Percentiles rank a stretch among this genome's conserved stretches.
Conservation (phyloP, 2,797 vertebrate genomes). For the Hapalemur alaotrensis region DNA sequence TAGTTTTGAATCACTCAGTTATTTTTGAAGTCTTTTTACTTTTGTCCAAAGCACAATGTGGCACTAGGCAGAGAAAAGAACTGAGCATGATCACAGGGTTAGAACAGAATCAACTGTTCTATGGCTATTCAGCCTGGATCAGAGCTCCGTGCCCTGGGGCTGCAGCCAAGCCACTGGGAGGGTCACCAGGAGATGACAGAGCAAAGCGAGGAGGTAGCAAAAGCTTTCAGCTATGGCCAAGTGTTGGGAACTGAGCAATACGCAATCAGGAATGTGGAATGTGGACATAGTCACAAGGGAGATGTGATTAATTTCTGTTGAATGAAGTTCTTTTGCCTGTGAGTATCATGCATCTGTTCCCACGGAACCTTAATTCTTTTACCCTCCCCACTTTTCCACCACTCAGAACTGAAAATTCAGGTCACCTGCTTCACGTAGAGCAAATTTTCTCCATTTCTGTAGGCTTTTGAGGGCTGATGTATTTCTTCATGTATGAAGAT, state of each 20-base stretch:
- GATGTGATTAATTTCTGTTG: slow-evolving; percentile 71
- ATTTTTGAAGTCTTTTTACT: slow-evolving; percentile 51
- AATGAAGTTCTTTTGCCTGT: slow-evolving; percentile 58
- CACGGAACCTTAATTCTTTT: slow-evolving; percentile 38
- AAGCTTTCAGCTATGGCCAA: slow-evolving; percentile 55
- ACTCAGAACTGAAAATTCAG: slow-evolving; percentile 21
- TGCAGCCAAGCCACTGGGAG: slow-evolving; percentile 39
- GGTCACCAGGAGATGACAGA: background rate
- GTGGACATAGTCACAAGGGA: slow-evolving; percentile 43
- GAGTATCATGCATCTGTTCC: slow-evolving; percentile 51
- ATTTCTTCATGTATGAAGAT: background rate
- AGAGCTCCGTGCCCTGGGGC: background rate
- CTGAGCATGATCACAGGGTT: slow-evolving; percentile 41
- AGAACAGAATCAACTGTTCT: slow-evolving; percentile 9
- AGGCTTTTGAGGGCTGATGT: background rate
- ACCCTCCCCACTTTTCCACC: background rate
- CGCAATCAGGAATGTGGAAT: slow-evolving; percentile 37
- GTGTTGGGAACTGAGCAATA: background rate
- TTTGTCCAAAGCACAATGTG: slow-evolving; percentile 49
- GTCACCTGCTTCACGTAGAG: background rate
- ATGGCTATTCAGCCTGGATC: slow-evolving; percentile 36
- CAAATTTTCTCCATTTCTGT: background rate
- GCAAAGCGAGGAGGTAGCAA: background rate
- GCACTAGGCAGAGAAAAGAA: slow-evolving; percentile 21
- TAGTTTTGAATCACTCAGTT: background rate